Evolutionary conservation across 2,113 vertebrate genomes (phyloP), one percentile per base, ranked within the genome.

Genomic region (Progne subis): DNA sequence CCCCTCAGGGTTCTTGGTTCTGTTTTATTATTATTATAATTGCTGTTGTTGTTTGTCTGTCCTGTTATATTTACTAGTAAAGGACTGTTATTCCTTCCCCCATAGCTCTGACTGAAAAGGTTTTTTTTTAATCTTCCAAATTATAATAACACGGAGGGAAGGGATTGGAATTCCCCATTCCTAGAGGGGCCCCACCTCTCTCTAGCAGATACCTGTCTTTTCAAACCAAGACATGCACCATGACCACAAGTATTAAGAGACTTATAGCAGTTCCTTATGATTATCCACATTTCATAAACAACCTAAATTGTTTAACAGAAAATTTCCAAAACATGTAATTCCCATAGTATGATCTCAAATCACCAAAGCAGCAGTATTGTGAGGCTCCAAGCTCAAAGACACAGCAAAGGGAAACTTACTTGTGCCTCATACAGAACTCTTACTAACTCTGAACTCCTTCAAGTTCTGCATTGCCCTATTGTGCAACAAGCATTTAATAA

Each of bases 191-290:
- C 37, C 37, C 37, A 37, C 37, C 37, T 37, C 37, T 37, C 37
- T 37, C 37, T 37, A 37, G 8, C 37, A 37, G 37, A 37, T 37
- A 37, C 37, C 37, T 37, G 37, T 9, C 37, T 37, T 37, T n/a
- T 37, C 37, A 37, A 37, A 37, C 37, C 37, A 37, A 37, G 37
- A 37, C 9, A 37, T 37, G 20, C 24, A 84, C 28, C 9, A 19
- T 1, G 14, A 83, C 37, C 20, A 31, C 24, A 44, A 60, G 14
- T 37, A 29, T 37, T 19, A 47, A 44, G 21, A 24, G 37, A 61
- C 37, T 77, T 41, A 5, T 0, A n/a, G 29, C 1, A 2, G 12
- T 15, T 81, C 39, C 5, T 69, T 44, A 28, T 2, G 8, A 44
- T 4, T 29, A 84, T 23, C 18, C 8, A 31, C 1, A 1, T 52